Conservation (phyloP, 2,113 vertebrate species). For the Marcusenius ussheri region DNA sequence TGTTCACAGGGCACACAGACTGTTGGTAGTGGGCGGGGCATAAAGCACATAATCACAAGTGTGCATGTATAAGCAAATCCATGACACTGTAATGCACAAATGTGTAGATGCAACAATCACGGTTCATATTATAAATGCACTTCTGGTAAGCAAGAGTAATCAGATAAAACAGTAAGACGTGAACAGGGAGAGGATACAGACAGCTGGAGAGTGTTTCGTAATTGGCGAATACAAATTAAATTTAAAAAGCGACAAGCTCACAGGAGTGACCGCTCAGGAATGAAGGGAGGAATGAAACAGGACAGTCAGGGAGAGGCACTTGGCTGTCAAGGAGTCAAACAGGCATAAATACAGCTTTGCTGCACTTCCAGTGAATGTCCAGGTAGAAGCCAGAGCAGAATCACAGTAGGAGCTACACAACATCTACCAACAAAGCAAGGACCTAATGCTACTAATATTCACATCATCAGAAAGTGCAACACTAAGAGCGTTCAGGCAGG, state of each 20-base stretch:
- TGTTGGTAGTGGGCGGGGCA: neutral
- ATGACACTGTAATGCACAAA: neutral
- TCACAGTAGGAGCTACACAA: neutral
- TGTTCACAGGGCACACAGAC: neutral
- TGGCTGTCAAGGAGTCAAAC: neutral
- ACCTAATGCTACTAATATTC: neutral
- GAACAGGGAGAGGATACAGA: neutral
- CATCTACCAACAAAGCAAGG: neutral
- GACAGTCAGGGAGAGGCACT: neutral
- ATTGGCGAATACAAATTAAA: neutral
- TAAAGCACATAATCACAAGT: neutral
- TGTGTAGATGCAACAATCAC: neutral
- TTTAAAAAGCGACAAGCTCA: neutral
- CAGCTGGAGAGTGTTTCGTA: neutral
- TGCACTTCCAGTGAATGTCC: neutral
- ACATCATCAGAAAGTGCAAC: neutral
- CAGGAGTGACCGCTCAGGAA: neutral
- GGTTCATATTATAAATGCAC: neutral
- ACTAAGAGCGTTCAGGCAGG: neutral
- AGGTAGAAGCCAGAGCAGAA: neutral
- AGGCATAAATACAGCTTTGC: neutral
- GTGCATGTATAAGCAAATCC: neutral
- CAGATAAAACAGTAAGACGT: neutral
- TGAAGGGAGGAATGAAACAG: neutral
- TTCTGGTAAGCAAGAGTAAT: neutral